Percentiles rank a stretch among this genome's conserved stretches.
phyloP scores from a whole-genome alignment of 2,113 vertebrate species.

The Calonectris borealis region DNA sequence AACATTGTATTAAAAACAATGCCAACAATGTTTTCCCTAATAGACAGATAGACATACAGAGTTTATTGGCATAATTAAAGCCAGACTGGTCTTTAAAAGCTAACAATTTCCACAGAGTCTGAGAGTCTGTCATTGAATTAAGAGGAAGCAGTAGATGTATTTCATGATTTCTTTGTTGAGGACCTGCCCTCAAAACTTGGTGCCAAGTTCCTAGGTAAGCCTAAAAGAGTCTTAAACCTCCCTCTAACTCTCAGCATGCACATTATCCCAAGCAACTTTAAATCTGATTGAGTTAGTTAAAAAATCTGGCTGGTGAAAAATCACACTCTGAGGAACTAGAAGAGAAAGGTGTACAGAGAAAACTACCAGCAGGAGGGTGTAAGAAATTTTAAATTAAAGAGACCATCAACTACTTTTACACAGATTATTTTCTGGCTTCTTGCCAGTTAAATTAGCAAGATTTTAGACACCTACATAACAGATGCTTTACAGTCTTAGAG shows the following conservation, averaged over 20 bases:
- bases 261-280: neutral
- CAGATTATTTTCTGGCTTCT: neutral
- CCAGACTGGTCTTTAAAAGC: slow-evolving; percentile 38
- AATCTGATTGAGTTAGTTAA: neutral
- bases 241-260: neutral
- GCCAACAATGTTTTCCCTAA: slow-evolving; percentile 52
- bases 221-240: neutral
- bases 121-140: slow-evolving; percentile 23
- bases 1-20: slow-evolving; percentile 48
- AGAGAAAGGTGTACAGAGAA: neutral
- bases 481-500: neutral
- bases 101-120: slow-evolving; percentile 17
- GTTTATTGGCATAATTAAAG: slow-evolving; percentile 53
- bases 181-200: neutral
- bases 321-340: neutral
- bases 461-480: neutral
- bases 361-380: neutral
- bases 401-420: neutral
- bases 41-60: slow-evolving; percentile 19
- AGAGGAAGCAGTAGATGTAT: slow-evolving; percentile 3
- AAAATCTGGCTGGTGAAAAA: neutral
- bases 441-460: neutral
- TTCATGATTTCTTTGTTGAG: neutral
- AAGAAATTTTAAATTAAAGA: neutral
- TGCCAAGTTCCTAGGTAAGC: neutral